These are phyloP conservation scores for Oncopodura yosiiana DNA, from an alignment of 1,140 invertebrate genomes.

Conservation along the genomic window DNA sequence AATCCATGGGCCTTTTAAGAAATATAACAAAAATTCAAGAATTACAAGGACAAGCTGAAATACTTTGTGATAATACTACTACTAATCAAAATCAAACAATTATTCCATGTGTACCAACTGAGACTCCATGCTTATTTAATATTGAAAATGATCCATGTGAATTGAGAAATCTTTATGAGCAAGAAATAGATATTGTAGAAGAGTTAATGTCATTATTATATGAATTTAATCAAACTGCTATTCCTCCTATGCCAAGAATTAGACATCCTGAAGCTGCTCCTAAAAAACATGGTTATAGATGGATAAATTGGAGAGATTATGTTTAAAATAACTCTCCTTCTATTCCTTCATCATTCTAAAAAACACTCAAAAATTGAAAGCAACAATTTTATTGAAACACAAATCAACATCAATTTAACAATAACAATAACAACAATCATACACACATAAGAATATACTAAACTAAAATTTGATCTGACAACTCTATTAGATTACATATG, in stretches of 20 bases:
- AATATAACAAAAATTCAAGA: slow-evolving; percentile 5
- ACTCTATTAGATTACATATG: too few relatives aligned
- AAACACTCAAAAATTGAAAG: too few relatives aligned
- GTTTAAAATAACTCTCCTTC: too few relatives aligned
- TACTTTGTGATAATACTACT: slow-evolving; percentile 39
- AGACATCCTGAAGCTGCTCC: slow-evolving; percentile 60
- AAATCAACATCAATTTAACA: too few relatives aligned
- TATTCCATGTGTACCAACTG: slow-evolving; percentile 56
- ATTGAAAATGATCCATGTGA: slow-evolving; percentile 74
- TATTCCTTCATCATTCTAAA: too few relatives aligned
- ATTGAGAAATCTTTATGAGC: slow-evolving; percentile 50
- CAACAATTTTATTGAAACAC: too few relatives aligned
- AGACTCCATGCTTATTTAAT: slow-evolving; percentile 66
- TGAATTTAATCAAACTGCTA: slow-evolving; percentile 54
- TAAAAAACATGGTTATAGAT: slow-evolving; percentile 24
- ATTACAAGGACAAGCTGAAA: slow-evolving; percentile 44
- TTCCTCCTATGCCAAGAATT: slow-evolving; percentile 59
- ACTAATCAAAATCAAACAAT: background rate
- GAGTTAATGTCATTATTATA: slow-evolving; percentile 47
- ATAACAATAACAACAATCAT: too few relatives aligned
- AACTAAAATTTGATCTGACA: too few relatives aligned
- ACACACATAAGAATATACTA: too few relatives aligned
- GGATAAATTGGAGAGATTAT: slow-evolving; percentile 33
- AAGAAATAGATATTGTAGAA: slow-evolving; percentile 52
- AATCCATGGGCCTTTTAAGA: background rate